phyloP scores from a whole-genome alignment of 2,113 vertebrate genomes.

The Lota lota region DNA sequence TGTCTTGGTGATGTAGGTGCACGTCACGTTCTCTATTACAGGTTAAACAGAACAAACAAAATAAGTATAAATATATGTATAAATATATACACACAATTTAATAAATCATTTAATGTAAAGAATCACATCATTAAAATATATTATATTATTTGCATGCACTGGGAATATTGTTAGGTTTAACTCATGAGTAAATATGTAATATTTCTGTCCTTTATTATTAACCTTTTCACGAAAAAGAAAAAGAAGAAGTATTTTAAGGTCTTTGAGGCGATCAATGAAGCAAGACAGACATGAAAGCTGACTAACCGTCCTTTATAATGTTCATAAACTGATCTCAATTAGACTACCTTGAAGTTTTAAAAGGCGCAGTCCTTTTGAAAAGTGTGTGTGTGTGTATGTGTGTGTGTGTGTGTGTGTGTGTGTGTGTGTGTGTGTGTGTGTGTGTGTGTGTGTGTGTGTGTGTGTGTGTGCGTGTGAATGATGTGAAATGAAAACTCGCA shows the following conservation, averaged over 20 bases:
- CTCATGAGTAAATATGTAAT: background rate
- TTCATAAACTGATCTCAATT: constrained; percentile 51
- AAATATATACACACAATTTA: no score
- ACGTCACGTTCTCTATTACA: no score
- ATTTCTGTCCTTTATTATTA: constrained; percentile 25
- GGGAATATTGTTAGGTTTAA: background rate
- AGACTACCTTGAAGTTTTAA: constrained; percentile 43
- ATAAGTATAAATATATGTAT: no score
- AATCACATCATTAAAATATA: no score
- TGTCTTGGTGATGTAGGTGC: no score
- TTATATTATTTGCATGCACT: background rate
- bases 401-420: no score
- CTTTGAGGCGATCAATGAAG: constrained; percentile 45
- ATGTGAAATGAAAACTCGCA: no score
- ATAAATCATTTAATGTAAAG: no score
- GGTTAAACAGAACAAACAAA: no score
- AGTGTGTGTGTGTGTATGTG: background rate
- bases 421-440: no score
- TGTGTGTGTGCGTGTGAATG: background rate
- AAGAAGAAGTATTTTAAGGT: background rate
- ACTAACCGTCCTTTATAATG: constrained; percentile 42
- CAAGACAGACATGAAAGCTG: constrained; percentile 33
- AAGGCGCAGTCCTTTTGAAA: constrained; percentile 27
- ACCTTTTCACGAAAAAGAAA: background rate
- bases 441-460: no score